phyloP scores from a whole-genome alignment of 1,140 invertebrate species.

The Bemisia tabaci region DNA sequence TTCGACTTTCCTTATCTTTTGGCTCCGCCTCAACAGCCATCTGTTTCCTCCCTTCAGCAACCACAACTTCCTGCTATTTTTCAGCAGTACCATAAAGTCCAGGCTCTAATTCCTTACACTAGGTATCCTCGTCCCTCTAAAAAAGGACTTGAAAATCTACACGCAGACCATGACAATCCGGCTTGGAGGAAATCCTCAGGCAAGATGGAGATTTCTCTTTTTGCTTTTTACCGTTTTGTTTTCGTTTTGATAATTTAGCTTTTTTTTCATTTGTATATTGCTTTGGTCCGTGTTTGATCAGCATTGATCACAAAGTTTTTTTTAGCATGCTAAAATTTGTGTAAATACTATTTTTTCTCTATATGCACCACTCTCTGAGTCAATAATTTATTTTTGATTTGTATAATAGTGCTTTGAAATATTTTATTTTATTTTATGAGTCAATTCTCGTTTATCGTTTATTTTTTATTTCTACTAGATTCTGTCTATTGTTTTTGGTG shows the following conservation, averaged over 20 bases:
- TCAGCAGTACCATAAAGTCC: constrained; percentile 55
- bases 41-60: constrained; percentile 20
- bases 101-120: constrained; percentile 38
- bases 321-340: too few relatives aligned
- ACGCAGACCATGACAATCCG: constrained; percentile 7
- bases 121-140: constrained; percentile 17
- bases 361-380: too few relatives aligned
- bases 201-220: constrained; percentile 14
- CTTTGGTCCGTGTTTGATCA: too few relatives aligned
- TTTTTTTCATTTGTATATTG: constrained; percentile 1
- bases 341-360: too few relatives aligned
- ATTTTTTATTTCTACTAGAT: too few relatives aligned
- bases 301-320: too few relatives aligned
- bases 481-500: too few relatives aligned
- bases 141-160: constrained; percentile 15
- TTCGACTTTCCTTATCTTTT: constrained; percentile 21
- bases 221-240: constrained; percentile 1
- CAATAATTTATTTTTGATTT: too few relatives aligned
- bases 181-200: constrained; percentile 15
- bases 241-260: too few relatives aligned
- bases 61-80: constrained; percentile 52
- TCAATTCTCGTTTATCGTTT: too few relatives aligned
- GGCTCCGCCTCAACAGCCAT: constrained; percentile 16
- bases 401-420: too few relatives aligned
- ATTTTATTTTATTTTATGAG: too few relatives aligned